phyloP scores from a whole-genome alignment of 2,797 vertebrate species.

The Cossypha caffra region DNA sequence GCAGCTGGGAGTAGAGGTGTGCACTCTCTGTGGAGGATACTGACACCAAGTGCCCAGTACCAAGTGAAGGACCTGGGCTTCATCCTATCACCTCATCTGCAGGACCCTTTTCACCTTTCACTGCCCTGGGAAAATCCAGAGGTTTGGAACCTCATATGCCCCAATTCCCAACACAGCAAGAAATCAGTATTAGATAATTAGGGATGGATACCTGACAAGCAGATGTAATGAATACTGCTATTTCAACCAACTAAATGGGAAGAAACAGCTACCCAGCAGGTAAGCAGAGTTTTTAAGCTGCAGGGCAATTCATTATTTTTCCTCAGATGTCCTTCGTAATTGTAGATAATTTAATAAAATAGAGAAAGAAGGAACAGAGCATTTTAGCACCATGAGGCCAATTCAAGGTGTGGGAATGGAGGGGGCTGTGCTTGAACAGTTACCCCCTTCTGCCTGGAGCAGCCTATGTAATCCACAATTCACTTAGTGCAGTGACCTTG shows the following conservation, averaged over 20 bases:
- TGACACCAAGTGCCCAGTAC: fast-evolving
- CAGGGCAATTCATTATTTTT: constrained; percentile 62
- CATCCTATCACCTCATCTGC: neutral
- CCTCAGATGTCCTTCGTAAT: constrained; percentile 56
- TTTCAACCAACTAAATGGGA: constrained; percentile 28
- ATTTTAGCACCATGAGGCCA: constrained; percentile 5
- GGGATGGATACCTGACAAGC: constrained; percentile 44
- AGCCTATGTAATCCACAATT: constrained; percentile 25
- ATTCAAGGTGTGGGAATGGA: neutral
- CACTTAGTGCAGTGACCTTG: constrained; percentile 42
- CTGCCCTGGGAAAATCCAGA: neutral
- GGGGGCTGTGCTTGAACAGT: neutral
- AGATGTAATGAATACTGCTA: constrained; percentile 10
- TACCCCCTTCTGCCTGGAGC: constrained; percentile 6
- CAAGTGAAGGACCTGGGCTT: neutral
- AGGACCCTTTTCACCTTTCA: neutral
- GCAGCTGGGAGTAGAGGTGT: neutral
- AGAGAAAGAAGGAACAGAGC: neutral
- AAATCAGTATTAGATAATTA: constrained; percentile 50
- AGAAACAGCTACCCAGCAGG: constrained; percentile 44
- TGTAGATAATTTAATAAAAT: constrained; percentile 67
- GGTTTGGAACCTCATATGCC: neutral
- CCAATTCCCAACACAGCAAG: constrained; percentile 11
- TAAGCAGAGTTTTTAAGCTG: constrained; percentile 30
- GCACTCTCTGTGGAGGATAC: neutral